Base-by-base conservation (phyloP, 1,140 invertebrate genomes). In the Lepidurus apus region DNA sequence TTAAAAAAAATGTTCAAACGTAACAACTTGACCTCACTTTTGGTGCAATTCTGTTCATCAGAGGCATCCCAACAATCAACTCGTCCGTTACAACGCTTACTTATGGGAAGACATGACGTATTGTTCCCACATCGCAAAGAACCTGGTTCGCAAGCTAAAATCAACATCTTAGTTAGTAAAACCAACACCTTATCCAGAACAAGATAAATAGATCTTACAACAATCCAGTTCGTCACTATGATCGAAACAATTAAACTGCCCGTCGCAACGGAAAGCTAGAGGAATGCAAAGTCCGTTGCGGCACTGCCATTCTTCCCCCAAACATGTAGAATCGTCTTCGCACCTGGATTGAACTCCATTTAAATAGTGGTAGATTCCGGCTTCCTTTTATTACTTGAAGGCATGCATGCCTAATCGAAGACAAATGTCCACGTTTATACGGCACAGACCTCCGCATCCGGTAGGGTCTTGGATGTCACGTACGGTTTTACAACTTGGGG, bases 61-160 rank as follows among this genome's bases (percentile, higher is more conserved):
- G 91, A 93, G 7, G 89, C 90, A 84, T 96, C 94, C 13, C 84
- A 82, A 84, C 95, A 97, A 82, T 97, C 88, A 0, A 92, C 89
- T 4, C 86, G 86, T 74, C 90, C 90, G 83, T 96, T 90, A 82
- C 94, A 96, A 87, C 90, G 90, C 83, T 90, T 90, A 17, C 85
- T 87, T 76, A 89, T 87, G 21, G 90, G 86, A 78, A 94, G 87
- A 84, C 93, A 94, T 44, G 91, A 93, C 80, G 91, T 92, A 77
- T 88, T 87, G 81, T 92, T 91, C 73, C 91, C 90, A 83, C 93
- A 94, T 73, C 91, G 91, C 83, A 94, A 93, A 77, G 10, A 47
- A 42, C 74, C 53, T 65, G 53, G 53, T 65, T 65, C 17, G 53
- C 53, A 65, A 65, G 53, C 53, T 65, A 17, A 1, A 17, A 65